phyloP scores from a whole-genome alignment of 2,113 vertebrate species.

The Puntigrus tetrazona region DNA sequence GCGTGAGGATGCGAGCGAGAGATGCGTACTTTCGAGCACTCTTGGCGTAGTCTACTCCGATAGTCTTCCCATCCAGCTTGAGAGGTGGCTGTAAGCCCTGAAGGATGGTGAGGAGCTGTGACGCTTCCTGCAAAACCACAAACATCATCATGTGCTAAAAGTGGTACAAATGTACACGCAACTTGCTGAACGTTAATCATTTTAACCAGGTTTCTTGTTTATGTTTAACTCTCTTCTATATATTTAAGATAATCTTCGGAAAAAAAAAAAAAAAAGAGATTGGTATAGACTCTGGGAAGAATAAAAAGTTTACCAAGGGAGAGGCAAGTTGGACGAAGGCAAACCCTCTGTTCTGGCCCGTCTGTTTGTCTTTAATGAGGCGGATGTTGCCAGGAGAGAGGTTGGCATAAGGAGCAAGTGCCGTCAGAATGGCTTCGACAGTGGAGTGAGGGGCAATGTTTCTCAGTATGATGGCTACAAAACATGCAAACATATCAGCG shows the following conservation, averaged over 20 bases:
- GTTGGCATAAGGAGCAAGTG: slow-evolving; percentile 92
- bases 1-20: neutral
- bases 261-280: neutral
- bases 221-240: too few species aligned
- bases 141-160: neutral
- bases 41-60: slow-evolving; percentile 98
- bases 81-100: slow-evolving; percentile 93
- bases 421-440: slow-evolving; percentile 93
- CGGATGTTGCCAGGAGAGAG: slow-evolving; percentile 94
- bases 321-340: slow-evolving; percentile 97
- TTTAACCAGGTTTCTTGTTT: too few species aligned
- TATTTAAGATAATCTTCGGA: neutral
- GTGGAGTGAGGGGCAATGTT: slow-evolving; percentile 93
- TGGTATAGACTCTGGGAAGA: neutral
- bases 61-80: slow-evolving; percentile 97
- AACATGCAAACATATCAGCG: neutral
- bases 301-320: slow-evolving; percentile 83
- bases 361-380: slow-evolving; percentile 98
- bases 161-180: neutral
- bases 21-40: slow-evolving; percentile 96
- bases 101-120: slow-evolving; percentile 93
- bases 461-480: slow-evolving; percentile 92
- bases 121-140: slow-evolving; percentile 84
- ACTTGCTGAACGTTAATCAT: neutral
- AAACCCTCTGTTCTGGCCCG: slow-evolving; percentile 95